Evolutionary conservation across 2,888 invertebrate genomes (phyloP).

Genomic region (Empis livida): DNA sequence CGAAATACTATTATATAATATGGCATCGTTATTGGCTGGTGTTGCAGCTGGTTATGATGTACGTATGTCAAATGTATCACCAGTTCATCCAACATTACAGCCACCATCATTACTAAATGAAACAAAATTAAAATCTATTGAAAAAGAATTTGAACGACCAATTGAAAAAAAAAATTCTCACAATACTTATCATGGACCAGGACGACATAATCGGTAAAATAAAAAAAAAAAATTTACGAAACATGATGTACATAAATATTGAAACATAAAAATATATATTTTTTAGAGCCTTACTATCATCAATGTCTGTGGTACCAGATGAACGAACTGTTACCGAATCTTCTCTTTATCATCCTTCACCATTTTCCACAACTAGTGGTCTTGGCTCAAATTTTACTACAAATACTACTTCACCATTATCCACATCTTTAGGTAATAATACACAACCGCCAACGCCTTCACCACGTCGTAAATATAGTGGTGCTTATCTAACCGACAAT

Average conservation of each 20-base stretch:
- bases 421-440: conserved; percentile 31
- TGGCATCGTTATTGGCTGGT: conserved; percentile 81
- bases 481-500: conserved; percentile 54
- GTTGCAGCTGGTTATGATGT: conserved; percentile 90
- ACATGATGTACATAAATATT: too few species aligned
- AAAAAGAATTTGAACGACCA: conserved; percentile 16
- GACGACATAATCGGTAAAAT: conserved; percentile 52
- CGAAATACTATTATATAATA: conserved; percentile 61
- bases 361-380: conserved; percentile 42
- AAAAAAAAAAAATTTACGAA: too few species aligned
- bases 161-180: conserved; percentile 40
- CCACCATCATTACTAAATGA: conserved; percentile 45
- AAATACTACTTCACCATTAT: conserved; percentile 30
- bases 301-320: conserved; percentile 21
- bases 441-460: conserved; percentile 50
- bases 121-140: conserved; percentile 22
- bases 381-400: conserved; percentile 39
- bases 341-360: conserved; percentile 43
- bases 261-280: not conserved
- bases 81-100: conserved; percentile 66
- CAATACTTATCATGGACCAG: conserved; percentile 84
- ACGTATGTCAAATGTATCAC: conserved; percentile 72
- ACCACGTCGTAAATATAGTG: conserved; percentile 59
- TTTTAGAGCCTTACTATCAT: conserved; percentile 17
- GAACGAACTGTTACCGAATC: conserved; percentile 30